Percentiles rank a stretch among this genome's conserved stretches.
Evolutionary conservation across 2,113 vertebrate species (phyloP).

Genomic region (Crypturellus undulatus): DNA sequence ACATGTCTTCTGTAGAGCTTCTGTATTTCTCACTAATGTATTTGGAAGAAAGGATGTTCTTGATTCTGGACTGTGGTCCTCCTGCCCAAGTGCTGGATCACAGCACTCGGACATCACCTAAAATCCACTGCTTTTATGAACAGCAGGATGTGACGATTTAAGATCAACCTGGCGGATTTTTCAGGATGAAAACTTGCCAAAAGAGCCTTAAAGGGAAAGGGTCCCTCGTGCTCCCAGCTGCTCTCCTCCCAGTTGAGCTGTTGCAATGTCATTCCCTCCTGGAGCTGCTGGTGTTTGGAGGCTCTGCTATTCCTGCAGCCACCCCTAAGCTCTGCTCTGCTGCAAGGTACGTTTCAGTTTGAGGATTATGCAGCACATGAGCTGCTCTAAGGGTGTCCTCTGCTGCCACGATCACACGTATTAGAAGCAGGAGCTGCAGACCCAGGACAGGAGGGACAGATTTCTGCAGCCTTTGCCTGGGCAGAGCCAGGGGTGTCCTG

Average conservation of each 20-base stretch:
- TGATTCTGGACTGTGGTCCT: not conserved
- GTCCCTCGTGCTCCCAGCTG: not conserved
- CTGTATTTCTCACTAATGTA: not conserved
- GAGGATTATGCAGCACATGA: not conserved
- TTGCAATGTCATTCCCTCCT: not conserved
- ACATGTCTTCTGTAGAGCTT: slow-evolving; percentile 24
- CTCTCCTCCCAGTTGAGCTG: fast-evolving
- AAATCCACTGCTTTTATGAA: not conserved
- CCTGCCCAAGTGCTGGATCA: not conserved
- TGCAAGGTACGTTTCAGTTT: fast-evolving
- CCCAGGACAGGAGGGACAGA: not conserved
- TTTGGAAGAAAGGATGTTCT: slow-evolving; percentile 11
- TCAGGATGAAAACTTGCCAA: not conserved
- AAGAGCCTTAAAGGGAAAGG: not conserved
- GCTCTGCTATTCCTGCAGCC: fast-evolving
- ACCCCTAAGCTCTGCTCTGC: not conserved
- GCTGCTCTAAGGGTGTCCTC: not conserved
- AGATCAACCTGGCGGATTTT: too few species aligned
- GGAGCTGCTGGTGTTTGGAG: not conserved
- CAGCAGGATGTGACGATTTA: not conserved
- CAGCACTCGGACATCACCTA: not conserved
- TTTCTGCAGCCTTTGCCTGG: not conserved
- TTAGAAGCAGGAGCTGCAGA: not conserved
- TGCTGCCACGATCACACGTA: not conserved
- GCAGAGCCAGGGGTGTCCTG: not conserved